Conservation (phyloP, 2,113 vertebrate genomes). For the Xyrauchen texanus region DNA sequence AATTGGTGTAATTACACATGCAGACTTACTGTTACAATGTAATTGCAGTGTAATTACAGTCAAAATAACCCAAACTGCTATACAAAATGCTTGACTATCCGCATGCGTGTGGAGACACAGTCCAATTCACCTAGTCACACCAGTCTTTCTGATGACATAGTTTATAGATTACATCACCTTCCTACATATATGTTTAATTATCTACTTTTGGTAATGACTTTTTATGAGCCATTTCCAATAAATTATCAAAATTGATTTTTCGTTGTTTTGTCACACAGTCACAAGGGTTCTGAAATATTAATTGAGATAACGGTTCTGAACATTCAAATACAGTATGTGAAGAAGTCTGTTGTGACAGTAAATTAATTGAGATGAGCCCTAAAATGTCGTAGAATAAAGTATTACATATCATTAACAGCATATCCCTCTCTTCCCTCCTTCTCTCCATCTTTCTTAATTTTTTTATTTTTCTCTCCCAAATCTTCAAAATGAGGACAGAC, state of each 20-base stretch:
- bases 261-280: no score
- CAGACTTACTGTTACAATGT: slow-evolving; percentile 77
- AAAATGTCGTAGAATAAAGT: slow-evolving; percentile 22
- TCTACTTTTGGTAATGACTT: no score
- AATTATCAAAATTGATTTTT: no score
- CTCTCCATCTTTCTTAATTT: slow-evolving; percentile 33
- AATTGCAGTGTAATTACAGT: slow-evolving; percentile 80
- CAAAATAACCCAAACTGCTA: slow-evolving; percentile 64
- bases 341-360: neutral
- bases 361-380: neutral
- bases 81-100: slow-evolving; percentile 22
- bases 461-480: slow-evolving; percentile 64
- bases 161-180: neutral
- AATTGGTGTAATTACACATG: slow-evolving; percentile 77
- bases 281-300: no score
- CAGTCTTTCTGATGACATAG: neutral
- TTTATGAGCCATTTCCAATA: no score
- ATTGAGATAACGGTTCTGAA: neutral
- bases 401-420: slow-evolving; percentile 15
- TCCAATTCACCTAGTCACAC: neutral
- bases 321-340: neutral
- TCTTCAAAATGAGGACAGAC: slow-evolving; percentile 74
- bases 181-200: no score
- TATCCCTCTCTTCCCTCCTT: slow-evolving; percentile 18
- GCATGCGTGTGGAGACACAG: neutral